Evolutionary conservation across 2,888 invertebrate genomes (phyloP).

Genomic region (Nephrotoma guestfalica): DNA sequence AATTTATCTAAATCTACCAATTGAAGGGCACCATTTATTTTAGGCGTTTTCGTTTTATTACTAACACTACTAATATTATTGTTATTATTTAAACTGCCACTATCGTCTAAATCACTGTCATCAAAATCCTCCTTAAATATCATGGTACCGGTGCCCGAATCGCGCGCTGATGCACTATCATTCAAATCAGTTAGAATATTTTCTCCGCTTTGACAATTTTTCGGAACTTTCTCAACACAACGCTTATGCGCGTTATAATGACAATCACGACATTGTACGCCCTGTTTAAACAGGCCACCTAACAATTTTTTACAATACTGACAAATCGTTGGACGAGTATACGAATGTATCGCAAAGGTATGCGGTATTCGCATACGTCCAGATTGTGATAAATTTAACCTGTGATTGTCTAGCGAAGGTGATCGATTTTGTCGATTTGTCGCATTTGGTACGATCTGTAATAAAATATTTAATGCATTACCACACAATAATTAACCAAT

Average conservation of each 20-base stretch:
- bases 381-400: slow-evolving; percentile 12
- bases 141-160: slow-evolving; percentile 19
- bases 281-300: slow-evolving; percentile 90
- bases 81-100: slow-evolving; percentile 30
- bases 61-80: slow-evolving; percentile 9
- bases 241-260: slow-evolving; percentile 94
- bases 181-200: slow-evolving; percentile 18
- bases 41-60: neutral
- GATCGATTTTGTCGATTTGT: slow-evolving; percentile 47
- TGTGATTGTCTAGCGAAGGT: slow-evolving; percentile 48
- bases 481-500: neutral
- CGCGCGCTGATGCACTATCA: slow-evolving; percentile 15
- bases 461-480: slow-evolving; percentile 1
- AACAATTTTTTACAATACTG: slow-evolving; percentile 91
- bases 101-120: slow-evolving; percentile 46
- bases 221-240: slow-evolving; percentile 77
- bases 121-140: slow-evolving; percentile 37
- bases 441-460: slow-evolving; percentile 27
- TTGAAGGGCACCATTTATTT: slow-evolving; percentile 16
- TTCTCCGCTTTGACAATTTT: slow-evolving; percentile 72
- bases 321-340: slow-evolving; percentile 93
- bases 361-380: slow-evolving; percentile 67
- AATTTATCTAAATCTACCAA: slow-evolving; percentile 3
- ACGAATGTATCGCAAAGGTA: slow-evolving; percentile 92
- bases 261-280: slow-evolving; percentile 93